These are phyloP conservation scores for Cyanoliseus patagonus DNA, from an alignment of 2,113 vertebrate species.

Conservation along the genomic window DNA sequence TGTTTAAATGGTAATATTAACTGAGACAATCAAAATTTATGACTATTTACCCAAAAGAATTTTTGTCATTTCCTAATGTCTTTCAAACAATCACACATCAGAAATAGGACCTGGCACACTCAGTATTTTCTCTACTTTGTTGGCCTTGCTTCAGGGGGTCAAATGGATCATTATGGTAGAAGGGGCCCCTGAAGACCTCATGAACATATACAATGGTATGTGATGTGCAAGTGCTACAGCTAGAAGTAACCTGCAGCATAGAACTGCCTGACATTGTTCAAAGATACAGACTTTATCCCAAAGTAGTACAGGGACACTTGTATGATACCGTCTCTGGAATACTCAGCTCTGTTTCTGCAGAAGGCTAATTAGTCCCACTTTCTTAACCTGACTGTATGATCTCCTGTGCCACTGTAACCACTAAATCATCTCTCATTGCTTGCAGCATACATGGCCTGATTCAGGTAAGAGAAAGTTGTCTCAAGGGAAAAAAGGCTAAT, in stretches of 20 bases:
- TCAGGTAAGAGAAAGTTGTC: neutral
- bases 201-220: neutral
- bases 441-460: neutral
- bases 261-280: neutral
- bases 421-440: conserved; percentile 17
- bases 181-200: neutral
- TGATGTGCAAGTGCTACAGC: neutral
- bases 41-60: neutral
- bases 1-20: neutral
- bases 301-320: neutral
- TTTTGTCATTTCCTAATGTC: neutral
- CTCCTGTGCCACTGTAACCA: neutral
- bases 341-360: neutral
- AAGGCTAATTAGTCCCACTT: neutral
- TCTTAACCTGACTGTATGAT: neutral
- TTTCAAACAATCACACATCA: neutral
- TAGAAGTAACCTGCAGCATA: neutral
- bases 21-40: neutral
- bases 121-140: neutral
- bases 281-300: neutral
- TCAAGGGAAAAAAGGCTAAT: neutral
- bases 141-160: neutral
- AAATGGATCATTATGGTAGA: neutral
- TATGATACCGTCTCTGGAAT: neutral
- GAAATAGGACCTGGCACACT: neutral